Base-by-base conservation (phyloP, 2,888 invertebrate genomes). In the Temnothorax ravouxi region DNA sequence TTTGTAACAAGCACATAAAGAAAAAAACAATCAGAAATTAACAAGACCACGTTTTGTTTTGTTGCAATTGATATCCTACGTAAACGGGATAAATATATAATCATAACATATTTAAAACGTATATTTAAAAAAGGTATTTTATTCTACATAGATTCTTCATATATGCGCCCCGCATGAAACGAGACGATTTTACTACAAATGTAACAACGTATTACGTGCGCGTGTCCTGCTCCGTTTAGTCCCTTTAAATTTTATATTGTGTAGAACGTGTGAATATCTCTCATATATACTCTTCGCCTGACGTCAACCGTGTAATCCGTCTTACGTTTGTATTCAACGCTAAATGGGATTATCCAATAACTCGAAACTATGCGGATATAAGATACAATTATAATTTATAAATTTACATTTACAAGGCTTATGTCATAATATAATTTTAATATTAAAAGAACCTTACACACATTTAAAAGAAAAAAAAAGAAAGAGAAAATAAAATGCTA, bases 371-470 rank as follows among this genome's bases (percentile, higher is more conserved):
- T n/a, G 47, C 34, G 64, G 91, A 91, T 92, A 71, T 67, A 93
- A 94, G 93, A 82, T 94, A 94, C 92, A 93, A 92, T 93, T 93
- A 93, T 93, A 93, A 94, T 94, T 94, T 94, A 94, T 94, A 93
- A 94, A 94, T 94, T 93, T 94, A 94, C 93, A 94, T 94, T 93
- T 93, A 93, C 94, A 94, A 93, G 93, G 91, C 93, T 94, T 93
- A 94, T 87, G 91, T 66, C 54, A 88, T 93, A 86, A 88, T 91
- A 90, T 91, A 90, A 90, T 88, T 93, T 92, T 93, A 93, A 93
- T 94, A 93, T 92, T 94, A 94, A 94, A 94, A 94, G 93, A 93
- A 94, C 92, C 92, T 93, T 94, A 94, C 89, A 91, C 90, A 90
- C 92, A 25, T 47, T 62, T 8, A 34, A 61, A 61, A 38, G n/a